Conservation (phyloP, 2,797 vertebrate species). For the Synaphobranchus kaupii region DNA sequence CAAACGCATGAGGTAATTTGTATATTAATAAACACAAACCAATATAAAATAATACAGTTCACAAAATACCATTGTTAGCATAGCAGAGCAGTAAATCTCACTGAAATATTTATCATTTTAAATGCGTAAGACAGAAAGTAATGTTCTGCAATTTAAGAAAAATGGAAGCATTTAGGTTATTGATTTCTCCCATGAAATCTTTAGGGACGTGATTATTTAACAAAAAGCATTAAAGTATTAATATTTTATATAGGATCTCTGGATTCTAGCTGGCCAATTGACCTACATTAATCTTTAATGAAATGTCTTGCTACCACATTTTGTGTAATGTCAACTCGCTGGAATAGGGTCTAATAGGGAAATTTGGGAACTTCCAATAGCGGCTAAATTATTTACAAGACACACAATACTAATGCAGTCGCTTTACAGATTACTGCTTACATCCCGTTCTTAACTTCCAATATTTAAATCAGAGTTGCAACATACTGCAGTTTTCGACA, state of each 20-base stretch:
- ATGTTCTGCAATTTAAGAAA: conserved; percentile 44
- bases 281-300: conserved; percentile 70
- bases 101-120: conserved; percentile 18
- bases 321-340: conserved; percentile 46
- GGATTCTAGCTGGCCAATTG: conserved; percentile 60
- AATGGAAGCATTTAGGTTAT: conserved; percentile 49
- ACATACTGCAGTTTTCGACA: neutral
- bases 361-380: conserved; percentile 37
- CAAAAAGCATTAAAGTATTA: conserved; percentile 64
- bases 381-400: conserved; percentile 56
- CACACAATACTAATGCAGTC: conserved; percentile 22
- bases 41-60: neutral
- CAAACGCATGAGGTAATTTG: neutral
- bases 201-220: conserved; percentile 71
- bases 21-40: neutral
- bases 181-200: conserved; percentile 62
- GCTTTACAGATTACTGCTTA: conserved; percentile 13
- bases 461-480: conserved; percentile 18
- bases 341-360: conserved; percentile 50
- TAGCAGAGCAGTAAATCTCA: neutral
- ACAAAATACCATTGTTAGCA: neutral
- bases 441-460: neutral
- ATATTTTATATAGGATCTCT: conserved; percentile 69
- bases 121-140: conserved; percentile 4
- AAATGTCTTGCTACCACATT: conserved; percentile 43